These are phyloP conservation scores for Erpetoichthys calabaricus DNA, from an alignment of 2,797 vertebrate species.

Conservation along the genomic window DNA sequence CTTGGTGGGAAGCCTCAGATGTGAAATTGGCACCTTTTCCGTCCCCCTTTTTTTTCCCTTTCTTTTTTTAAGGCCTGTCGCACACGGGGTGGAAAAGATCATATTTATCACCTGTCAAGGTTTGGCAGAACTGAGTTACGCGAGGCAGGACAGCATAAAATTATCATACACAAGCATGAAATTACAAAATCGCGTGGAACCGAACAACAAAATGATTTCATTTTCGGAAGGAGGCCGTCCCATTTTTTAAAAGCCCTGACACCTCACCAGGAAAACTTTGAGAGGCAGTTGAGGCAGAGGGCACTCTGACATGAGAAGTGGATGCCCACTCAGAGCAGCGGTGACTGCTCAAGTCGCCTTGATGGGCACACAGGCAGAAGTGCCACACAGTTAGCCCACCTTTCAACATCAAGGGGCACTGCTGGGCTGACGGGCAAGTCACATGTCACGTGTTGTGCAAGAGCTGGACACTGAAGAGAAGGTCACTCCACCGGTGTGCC, in stretches of 20 bases:
- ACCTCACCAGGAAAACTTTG: constrained; percentile 67
- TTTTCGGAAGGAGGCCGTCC: constrained; percentile 62
- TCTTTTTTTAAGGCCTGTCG: constrained; percentile 60
- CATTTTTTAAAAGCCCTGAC: constrained; percentile 69
- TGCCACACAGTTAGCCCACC: too few species aligned
- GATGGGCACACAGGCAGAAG: too few species aligned
- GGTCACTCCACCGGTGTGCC: not conserved
- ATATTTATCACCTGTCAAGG: constrained; percentile 99
- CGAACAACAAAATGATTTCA: constrained; percentile 98
- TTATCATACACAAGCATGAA: constrained; percentile 99
- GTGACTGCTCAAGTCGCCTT: too few species aligned
- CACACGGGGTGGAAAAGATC: constrained; percentile 82
- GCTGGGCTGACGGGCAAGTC: too few species aligned
- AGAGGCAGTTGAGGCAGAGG: constrained; percentile 58
- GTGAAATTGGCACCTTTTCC: constrained; percentile 39
- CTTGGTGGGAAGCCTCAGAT: constrained; percentile 45
- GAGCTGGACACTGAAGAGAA: too few species aligned
- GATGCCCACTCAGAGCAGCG: too few species aligned
- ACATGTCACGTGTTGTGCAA: too few species aligned
- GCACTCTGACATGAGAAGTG: too few species aligned
- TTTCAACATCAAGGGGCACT: too few species aligned
- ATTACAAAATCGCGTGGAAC: constrained; percentile 98
- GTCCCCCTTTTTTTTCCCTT: constrained; percentile 15
- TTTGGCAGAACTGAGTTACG: constrained; percentile 97
- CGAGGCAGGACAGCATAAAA: constrained; percentile 99